Evolutionary conservation across 1,140 invertebrate species (phyloP), one percentile per base, ranked within the genome.

Genomic region (Alviniconcha marisindica): DNA sequence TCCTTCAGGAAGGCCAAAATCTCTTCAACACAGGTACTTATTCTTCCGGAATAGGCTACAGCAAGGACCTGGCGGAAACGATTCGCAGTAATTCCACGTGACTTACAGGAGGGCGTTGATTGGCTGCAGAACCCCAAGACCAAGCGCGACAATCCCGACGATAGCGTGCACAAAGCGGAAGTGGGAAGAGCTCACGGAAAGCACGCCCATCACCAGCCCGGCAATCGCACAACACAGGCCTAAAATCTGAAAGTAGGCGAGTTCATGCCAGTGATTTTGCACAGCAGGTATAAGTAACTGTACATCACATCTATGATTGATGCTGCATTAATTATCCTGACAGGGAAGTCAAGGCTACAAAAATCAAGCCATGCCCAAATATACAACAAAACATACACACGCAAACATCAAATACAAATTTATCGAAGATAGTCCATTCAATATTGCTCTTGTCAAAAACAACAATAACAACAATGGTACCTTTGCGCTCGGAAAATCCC

Each of bases 31-130:
- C n/a, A n/a, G n/a, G n/a, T n/a, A n/a, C n/a, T n/a, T n/a, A n/a
- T n/a, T n/a, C n/a, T n/a, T n/a, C n/a, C n/a, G n/a, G n/a, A n/a
- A n/a, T n/a, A n/a, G n/a, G n/a, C n/a, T n/a, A n/a, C n/a, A n/a
- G n/a, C n/a, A n/a, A n/a, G n/a, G n/a, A n/a, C n/a, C n/a, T n/a
- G n/a, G n/a, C n/a, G n/a, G n/a, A n/a, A n/a, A n/a, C n/a, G n/a
- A n/a, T n/a, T n/a, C n/a, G n/a, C n/a, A n/a, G n/a, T n/a, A 31
- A 7, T 63, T n/a, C 60, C 28, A 63, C 60, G 21, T n/a, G 28
- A 63, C 60, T 63, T 63, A 63, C 60, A 7, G 24, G 60, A 63
- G 60, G 24, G 60, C 60, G 60, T 63, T 63, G 60, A 63, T 31
- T 24, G 60, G 60, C 28, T 63, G 60, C 10, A 63, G 60, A n/a